Percentiles rank a stretch among this genome's conserved stretches.
These are phyloP conservation scores for Littorina saxatilis DNA, from an alignment of 1,140 invertebrate species.

Conservation along the genomic window DNA sequence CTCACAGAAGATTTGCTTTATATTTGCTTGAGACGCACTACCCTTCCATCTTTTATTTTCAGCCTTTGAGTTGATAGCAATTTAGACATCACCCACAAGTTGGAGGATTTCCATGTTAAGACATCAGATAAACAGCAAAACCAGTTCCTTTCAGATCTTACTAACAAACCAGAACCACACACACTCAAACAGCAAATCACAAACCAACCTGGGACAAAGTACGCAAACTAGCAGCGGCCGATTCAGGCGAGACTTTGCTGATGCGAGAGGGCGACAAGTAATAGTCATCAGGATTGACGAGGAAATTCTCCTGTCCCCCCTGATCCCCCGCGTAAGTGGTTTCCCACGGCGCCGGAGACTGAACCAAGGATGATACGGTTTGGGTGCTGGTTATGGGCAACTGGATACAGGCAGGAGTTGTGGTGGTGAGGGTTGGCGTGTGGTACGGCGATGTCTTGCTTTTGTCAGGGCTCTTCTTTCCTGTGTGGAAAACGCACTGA, in stretches of 20 bases:
- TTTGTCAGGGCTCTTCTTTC: not conserved
- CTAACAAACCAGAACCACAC: not conserved
- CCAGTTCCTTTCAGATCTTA: too few relatives aligned
- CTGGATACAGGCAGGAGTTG: not conserved
- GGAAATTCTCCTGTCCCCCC: constrained; percentile 4
- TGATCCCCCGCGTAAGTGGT: not conserved
- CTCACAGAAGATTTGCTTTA: too few relatives aligned
- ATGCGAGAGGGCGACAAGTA: not conserved
- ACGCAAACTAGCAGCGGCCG: constrained; percentile 25
- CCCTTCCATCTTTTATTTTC: too few relatives aligned
- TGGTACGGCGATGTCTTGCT: too few relatives aligned
- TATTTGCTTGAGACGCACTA: too few relatives aligned
- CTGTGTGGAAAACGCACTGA: not conserved
- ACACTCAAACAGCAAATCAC: not conserved
- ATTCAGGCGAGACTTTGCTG: constrained; percentile 31
- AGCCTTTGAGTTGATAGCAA: too few relatives aligned
- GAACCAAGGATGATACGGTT: not conserved
- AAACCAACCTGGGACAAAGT: constrained; percentile 48
- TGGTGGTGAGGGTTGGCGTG: not conserved
- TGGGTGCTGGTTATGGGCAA: not conserved
- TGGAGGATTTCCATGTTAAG: too few relatives aligned
- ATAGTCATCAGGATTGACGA: constrained; percentile 33
- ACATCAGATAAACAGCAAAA: too few relatives aligned
- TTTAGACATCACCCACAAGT: too few relatives aligned
- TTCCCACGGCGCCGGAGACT: constrained; percentile 19